Evolutionary conservation across 2,888 invertebrate species (phyloP), one percentile per base, ranked within the genome.

Genomic region (Drosophila mimetica): DNA sequence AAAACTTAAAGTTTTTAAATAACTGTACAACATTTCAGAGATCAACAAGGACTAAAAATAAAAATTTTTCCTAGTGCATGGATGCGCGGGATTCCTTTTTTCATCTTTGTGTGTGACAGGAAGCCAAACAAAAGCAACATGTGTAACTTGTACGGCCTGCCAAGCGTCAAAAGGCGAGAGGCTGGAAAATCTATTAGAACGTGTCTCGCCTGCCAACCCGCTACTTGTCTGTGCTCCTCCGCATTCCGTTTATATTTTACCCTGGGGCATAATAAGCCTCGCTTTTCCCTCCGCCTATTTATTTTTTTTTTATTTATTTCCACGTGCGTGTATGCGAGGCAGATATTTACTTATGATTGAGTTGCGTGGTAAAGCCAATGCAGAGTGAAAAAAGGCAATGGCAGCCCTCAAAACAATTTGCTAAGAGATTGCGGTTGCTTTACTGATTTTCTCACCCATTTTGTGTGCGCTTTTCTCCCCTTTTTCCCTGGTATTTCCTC

Each of bases 41-140:
- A 14, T 36, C 8, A 4, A 14, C 14, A 6, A n/a, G 3, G 2
- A 20, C 7, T n/a, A 1, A 25, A 25, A 14, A 25, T 14, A 4
- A 9, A 25, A 14, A n/a, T 39, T 58, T 25, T 20, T 25, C 14
- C 13, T 8, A 36, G 34, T 34, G 39, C 36, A 42, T 7, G 39
- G 37, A 39, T 41, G 50, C 18, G 50, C 22, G 61, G 39, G 67
- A 20, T 7, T 55, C 55, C 37, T 39, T 39, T 14, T 6, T 52
- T 59, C 32, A 51, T 73, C 41, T 51, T 63, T 63, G 67, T 69
- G 69, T 77, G 81, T 74, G 79, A 79, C 80, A 82, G 86, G 88
- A 89, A 89, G 89, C 89, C 88, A 89, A 86, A 90, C 90, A 90
- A 90, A 84, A 86, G 85, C 89, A 85, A 89, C 81, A 89, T 88